phyloP scores from a whole-genome alignment of 2,797 vertebrate genomes.

The Nannoperca australis region DNA sequence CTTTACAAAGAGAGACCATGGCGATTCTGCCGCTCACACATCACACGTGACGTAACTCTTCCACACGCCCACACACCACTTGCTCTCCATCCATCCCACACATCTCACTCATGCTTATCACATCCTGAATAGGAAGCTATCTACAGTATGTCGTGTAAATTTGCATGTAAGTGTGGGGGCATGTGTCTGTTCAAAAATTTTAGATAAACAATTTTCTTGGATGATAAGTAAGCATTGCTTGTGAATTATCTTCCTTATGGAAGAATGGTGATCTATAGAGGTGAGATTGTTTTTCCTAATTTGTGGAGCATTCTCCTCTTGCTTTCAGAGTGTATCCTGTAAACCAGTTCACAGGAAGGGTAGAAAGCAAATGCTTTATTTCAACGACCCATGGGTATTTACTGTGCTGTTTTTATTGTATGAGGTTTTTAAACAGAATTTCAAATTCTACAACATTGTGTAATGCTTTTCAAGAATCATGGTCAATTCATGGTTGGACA shows the following conservation, averaged over 20 bases:
- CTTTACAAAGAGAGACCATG: constrained; percentile 64
- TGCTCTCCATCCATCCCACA: constrained; percentile 72
- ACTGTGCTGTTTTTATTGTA: not conserved
- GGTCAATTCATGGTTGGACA: constrained; percentile 1
- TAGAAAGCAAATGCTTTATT: not conserved
- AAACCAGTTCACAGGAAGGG: not conserved
- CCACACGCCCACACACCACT: constrained; percentile 76
- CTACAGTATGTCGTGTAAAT: constrained; percentile 26
- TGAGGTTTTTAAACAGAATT: not conserved
- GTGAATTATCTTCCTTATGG: constrained; percentile 32
- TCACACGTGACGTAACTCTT: constrained; percentile 81
- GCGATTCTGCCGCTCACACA: constrained; percentile 77
- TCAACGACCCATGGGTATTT: not conserved
- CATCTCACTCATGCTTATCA: constrained; percentile 68
- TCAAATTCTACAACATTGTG: not conserved
- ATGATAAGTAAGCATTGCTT: constrained; percentile 7
- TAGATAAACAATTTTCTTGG: constrained; percentile 25
- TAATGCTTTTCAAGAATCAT: not conserved
- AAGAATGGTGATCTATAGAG: constrained; percentile 32
- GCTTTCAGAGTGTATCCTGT: not conserved
- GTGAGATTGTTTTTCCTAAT: not conserved
- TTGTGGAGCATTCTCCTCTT: not conserved
- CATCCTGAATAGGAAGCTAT: constrained; percentile 46
- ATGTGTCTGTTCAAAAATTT: constrained; percentile 15
- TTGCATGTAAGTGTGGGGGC: constrained; percentile 18